Evolutionary conservation across 2,797 vertebrate genomes (phyloP).

Genomic region (Sebastes hubbsi): DNA sequence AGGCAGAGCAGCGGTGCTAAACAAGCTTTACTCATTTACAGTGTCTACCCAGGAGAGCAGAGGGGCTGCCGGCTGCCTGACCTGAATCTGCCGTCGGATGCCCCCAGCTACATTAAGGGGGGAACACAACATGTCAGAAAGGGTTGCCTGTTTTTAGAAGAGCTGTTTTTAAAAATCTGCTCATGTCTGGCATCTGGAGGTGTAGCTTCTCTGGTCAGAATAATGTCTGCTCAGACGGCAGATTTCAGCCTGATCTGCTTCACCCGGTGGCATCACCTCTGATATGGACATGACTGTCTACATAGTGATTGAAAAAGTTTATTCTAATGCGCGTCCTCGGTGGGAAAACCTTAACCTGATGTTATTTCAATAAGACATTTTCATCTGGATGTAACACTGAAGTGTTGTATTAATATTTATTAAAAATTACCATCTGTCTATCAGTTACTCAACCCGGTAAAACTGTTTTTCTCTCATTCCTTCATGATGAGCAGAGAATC

Average conservation of each 20-base stretch:
- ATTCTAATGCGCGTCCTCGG: background rate
- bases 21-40: conserved; percentile 19
- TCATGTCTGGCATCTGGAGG: background rate
- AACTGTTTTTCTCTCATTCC: too few species aligned
- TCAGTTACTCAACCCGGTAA: too few species aligned
- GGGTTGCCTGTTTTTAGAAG: background rate
- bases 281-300: background rate
- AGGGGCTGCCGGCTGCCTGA: conserved; percentile 20
- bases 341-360: background rate
- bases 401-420: background rate
- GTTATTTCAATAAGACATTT: background rate
- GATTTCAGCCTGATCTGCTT: background rate
- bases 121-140: conserved; percentile 14
- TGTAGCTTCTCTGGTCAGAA: background rate
- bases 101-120: conserved; percentile 21
- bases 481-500: too few species aligned
- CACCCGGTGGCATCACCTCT: background rate
- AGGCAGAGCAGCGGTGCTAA: conserved; percentile 7
- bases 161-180: conserved; percentile 2
- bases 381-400: background rate
- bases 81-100: conserved; percentile 16
- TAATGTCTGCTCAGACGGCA: background rate
- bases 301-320: too few species aligned
- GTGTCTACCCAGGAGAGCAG: conserved; percentile 13
- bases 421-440: too few species aligned